Base-by-base conservation (phyloP, 2,888 invertebrate species). In the Lagria hirta region DNA sequence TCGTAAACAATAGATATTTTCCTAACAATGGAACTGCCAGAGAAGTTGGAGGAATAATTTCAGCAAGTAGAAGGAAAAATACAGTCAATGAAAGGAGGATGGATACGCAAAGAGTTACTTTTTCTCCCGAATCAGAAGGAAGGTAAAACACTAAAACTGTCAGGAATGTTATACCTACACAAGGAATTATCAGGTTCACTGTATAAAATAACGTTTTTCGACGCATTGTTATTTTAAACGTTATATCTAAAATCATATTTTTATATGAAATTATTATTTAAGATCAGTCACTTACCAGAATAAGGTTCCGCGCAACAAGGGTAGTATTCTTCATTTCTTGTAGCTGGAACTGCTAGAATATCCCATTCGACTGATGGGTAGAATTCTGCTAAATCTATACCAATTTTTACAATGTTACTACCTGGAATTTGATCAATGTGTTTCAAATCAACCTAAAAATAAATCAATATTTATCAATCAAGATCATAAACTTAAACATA, bases 41-140 rank as follows among this genome's bases (percentile, higher is more conserved):
- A 36, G 96, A 96, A n/a, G 98, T 99, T 49, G 98, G 98, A 44
- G 99, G 98, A 72, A 99, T 98, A 73, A 98, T 97, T 84, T 94
- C 93, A 51, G 96, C 96, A 73, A 99, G 78, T 65, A 99, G 83
- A 71, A 99, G 81, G 81, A 99, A 98, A 81, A 98, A 99, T 78
- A 99, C 96, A 68, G 98, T 98, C 71, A 99, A 81, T 53, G 98
- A 96, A 66, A 99, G 91, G 62, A 99, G 86, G 75, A 99, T 96
- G 61, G 96, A 97, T 72, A 98, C 95, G 78, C 97, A 97, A 69
- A 99, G 83, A 66, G 96, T 94, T 65, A 86, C 90, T 82, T 98
- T 98, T 75, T 98, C 97, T 22, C 97, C 97, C 4, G 95, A 95
- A 74, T 98, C 98, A 16, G 95, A 94, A 0, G 97, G 97, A 48